Percentiles rank a stretch among this genome's conserved stretches.
These are phyloP conservation scores for Patella vulgata DNA, from an alignment of 1,140 invertebrate genomes.

Conservation along the genomic window DNA sequence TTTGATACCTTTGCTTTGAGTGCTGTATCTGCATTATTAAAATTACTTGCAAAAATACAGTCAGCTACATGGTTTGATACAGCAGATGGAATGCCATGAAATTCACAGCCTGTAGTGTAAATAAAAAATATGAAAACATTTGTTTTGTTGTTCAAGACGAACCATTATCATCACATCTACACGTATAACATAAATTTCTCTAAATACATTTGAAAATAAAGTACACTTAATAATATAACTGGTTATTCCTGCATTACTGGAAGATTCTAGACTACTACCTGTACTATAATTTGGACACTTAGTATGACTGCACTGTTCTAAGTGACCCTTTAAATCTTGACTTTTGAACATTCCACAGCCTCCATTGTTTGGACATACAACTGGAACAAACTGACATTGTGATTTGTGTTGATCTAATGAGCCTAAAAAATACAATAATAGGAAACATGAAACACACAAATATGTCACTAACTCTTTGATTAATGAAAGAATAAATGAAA, in stretches of 20 bases:
- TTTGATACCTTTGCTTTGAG: too few relatives aligned
- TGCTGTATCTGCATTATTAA: too few relatives aligned
- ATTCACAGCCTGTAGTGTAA: conserved; percentile 42
- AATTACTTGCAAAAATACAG: too few relatives aligned
- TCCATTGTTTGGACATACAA: conserved; percentile 43
- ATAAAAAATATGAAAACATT: neutral
- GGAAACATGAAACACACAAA: too few relatives aligned
- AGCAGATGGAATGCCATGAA: conserved; percentile 28
- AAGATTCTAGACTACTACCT: too few relatives aligned
- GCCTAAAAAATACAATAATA: conserved; percentile 35
- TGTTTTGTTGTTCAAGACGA: neutral
- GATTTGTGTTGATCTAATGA: conserved; percentile 46
- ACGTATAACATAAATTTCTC: conserved; percentile 28
- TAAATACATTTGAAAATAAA: too few relatives aligned
- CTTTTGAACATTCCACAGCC: conserved; percentile 37
- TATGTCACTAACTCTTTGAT: too few relatives aligned
- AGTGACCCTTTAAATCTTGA: conserved; percentile 42
- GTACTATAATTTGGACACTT: conserved; percentile 13
- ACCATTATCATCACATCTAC: conserved; percentile 42
- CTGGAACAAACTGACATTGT: conserved; percentile 34
- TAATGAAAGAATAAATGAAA: too few relatives aligned
- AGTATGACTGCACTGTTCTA: conserved; percentile 30
- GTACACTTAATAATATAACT: too few relatives aligned
- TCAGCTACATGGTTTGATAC: conserved; percentile 32
- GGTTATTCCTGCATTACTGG: too few relatives aligned